phyloP scores from a whole-genome alignment of 2,888 invertebrate species.

The Pyralis farinalis region DNA sequence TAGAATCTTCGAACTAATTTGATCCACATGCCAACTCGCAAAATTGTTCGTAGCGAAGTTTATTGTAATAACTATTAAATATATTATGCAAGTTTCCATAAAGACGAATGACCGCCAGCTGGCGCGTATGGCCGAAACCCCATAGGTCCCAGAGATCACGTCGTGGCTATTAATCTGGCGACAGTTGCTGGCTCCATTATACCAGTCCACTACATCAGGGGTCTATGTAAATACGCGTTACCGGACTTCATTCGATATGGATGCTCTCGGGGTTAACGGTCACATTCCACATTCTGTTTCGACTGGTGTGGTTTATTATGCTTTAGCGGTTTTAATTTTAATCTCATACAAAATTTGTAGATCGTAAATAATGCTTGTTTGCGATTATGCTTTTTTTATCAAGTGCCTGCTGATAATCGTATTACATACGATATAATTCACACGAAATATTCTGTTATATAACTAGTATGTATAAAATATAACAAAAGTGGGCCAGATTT shows the following conservation, averaged over 20 bases:
- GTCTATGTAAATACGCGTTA: slow-evolving; percentile 6
- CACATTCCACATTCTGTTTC: slow-evolving; percentile 1
- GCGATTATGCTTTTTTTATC: too few relatives aligned
- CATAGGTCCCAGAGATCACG: slow-evolving; percentile 35
- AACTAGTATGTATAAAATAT: too few relatives aligned
- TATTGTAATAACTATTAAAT: neutral
- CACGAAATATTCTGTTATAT: too few relatives aligned
- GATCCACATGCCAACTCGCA: too few relatives aligned
- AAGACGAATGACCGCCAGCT: slow-evolving; percentile 3
- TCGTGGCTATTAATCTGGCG: slow-evolving; percentile 46
- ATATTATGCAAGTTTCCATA: neutral
- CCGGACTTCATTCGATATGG: slow-evolving; percentile 6
- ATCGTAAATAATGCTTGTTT: too few relatives aligned
- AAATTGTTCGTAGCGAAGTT: too few relatives aligned
- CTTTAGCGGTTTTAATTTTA: neutral
- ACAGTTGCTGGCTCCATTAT: slow-evolving; percentile 37
- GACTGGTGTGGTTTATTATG: neutral
- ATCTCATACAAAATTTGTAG: neutral
- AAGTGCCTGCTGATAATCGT: too few relatives aligned
- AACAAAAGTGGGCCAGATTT: too few relatives aligned
- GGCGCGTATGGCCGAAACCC: slow-evolving; percentile 29
- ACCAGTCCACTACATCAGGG: slow-evolving; percentile 7
- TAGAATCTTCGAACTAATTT: too few relatives aligned
- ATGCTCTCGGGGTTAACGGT: neutral
- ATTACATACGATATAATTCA: too few relatives aligned